phyloP scores from a whole-genome alignment of 2,797 vertebrate species.

The Muraenolepis orangiensis region DNA sequence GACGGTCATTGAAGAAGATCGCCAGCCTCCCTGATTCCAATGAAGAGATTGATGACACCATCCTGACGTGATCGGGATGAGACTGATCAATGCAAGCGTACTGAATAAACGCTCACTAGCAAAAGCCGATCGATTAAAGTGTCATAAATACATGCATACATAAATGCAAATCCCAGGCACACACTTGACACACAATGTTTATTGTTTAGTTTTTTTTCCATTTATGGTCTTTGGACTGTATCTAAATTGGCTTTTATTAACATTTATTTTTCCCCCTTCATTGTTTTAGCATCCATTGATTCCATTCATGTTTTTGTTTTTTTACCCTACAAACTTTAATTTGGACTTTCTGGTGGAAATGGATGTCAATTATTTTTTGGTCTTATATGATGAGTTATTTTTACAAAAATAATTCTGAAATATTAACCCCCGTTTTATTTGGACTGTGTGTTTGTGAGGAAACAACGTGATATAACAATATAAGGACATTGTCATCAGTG shows the following conservation, averaged over 20 bases:
- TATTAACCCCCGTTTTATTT: slow-evolving; percentile 50
- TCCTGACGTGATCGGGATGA: slow-evolving; percentile 84
- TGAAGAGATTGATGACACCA: slow-evolving; percentile 96
- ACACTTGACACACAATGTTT: slow-evolving; percentile 36
- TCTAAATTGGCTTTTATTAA: slow-evolving; percentile 23
- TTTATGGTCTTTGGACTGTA: slow-evolving; percentile 37
- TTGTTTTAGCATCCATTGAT: slow-evolving; percentile 54
- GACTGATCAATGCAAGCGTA: slow-evolving; percentile 27
- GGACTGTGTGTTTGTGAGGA: slow-evolving; percentile 40
- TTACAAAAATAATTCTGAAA: slow-evolving; percentile 49
- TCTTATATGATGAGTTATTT: slow-evolving; percentile 50
- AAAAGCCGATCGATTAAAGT: slow-evolving; percentile 28
- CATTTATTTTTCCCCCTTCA: slow-evolving; percentile 5
- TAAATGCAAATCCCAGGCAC: slow-evolving; percentile 49
- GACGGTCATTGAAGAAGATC: slow-evolving; percentile 91
- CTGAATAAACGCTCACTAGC: slow-evolving; percentile 29
- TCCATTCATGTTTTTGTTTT: slow-evolving; percentile 29
- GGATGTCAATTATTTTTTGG: slow-evolving; percentile 50
- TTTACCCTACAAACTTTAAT: slow-evolving; percentile 38
- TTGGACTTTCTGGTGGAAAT: slow-evolving; percentile 17
- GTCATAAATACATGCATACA: slow-evolving; percentile 24
- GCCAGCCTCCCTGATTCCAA: slow-evolving; percentile 83
- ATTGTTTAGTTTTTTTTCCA: slow-evolving; percentile 30
- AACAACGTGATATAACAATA: slow-evolving; percentile 48
- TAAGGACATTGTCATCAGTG: slow-evolving; percentile 38